phyloP scores from a whole-genome alignment of 2,113 vertebrate species.

The Pica pica region DNA sequence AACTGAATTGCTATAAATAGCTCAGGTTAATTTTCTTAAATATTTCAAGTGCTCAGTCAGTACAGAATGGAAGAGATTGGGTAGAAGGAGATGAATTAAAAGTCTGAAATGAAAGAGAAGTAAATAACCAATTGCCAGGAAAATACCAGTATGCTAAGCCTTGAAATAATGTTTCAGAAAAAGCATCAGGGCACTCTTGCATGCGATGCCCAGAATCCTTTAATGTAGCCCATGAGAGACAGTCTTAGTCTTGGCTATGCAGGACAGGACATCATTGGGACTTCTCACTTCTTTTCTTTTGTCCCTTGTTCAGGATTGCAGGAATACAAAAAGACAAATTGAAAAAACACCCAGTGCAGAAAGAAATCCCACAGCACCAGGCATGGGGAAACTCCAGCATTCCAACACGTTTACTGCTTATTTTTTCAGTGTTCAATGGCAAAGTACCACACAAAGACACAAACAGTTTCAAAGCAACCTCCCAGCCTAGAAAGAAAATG shows the following conservation, averaged over 20 bases:
- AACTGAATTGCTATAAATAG: background rate
- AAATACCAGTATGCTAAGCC: background rate
- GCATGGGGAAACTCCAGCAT: background rate
- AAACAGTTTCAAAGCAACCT: constrained; percentile 19
- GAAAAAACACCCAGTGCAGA: background rate
- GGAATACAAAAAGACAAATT: background rate
- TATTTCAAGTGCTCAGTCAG: background rate
- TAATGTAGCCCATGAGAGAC: fast-evolving
- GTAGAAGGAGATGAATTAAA: background rate
- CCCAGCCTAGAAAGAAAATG: background rate
- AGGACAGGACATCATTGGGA: background rate
- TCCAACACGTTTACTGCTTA: constrained; percentile 44
- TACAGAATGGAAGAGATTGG: background rate
- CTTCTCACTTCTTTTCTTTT: background rate
- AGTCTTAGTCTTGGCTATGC: background rate
- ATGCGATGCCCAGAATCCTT: background rate
- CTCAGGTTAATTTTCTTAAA: background rate
- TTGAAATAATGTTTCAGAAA: background rate
- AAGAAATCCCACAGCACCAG: constrained; percentile 14
- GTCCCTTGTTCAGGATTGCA: background rate
- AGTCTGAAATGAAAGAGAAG: background rate
- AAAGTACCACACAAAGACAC: constrained; percentile 7
- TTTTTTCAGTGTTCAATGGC: constrained; percentile 36
- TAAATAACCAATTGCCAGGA: background rate
- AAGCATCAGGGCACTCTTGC: background rate